These are phyloP conservation scores for Argyrosomus japonicus DNA, from an alignment of 2,113 vertebrate genomes.

Conservation along the genomic window DNA sequence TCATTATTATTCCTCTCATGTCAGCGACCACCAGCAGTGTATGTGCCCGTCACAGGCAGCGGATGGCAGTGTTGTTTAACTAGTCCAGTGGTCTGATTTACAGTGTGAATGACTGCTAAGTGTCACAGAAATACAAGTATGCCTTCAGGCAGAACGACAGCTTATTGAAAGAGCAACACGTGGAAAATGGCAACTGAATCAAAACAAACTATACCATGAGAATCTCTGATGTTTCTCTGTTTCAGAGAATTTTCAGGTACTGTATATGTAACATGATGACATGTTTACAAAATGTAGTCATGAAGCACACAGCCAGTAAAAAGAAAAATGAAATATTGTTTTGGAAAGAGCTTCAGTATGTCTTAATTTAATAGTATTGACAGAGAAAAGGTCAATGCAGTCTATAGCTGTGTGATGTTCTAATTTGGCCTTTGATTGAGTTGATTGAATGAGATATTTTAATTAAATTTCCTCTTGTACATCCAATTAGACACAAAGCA, in stretches of 20 bases:
- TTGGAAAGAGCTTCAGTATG: background rate
- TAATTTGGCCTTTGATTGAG: conserved; percentile 15
- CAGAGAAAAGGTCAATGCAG: conserved; percentile 13
- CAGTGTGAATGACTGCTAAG: background rate
- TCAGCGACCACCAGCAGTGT: conserved; percentile 6
- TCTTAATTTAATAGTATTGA: background rate
- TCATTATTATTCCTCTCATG: conserved; percentile 8
- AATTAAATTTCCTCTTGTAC: background rate
- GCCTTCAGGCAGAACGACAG: background rate
- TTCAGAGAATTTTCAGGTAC: no score
- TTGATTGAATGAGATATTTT: conserved; percentile 19
- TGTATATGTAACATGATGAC: background rate
- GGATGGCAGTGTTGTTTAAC: conserved; percentile 67
- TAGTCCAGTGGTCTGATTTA: background rate
- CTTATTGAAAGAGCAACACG: background rate
- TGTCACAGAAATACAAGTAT: background rate
- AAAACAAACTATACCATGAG: no score
- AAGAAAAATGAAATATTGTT: background rate
- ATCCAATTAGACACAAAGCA: background rate
- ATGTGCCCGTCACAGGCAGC: conserved; percentile 40
- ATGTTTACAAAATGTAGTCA: background rate
- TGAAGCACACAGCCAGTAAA: no score
- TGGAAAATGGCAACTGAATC: background rate
- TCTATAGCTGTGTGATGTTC: conserved; percentile 11
- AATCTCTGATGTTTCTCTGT: no score